Base-by-base conservation (phyloP, 2,797 vertebrate genomes). In the Morus bassanus region DNA sequence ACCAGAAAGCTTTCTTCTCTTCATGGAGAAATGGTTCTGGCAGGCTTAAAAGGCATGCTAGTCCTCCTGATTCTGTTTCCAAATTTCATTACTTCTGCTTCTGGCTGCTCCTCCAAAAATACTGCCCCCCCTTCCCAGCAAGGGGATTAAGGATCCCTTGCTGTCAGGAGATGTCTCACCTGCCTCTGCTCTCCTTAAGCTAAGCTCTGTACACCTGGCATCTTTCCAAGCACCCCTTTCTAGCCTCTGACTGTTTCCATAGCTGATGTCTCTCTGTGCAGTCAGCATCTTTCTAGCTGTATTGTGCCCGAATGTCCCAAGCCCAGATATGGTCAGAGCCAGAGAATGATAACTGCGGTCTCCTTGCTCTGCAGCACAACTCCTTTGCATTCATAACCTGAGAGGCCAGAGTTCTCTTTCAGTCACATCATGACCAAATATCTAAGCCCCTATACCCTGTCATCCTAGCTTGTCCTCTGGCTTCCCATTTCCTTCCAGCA, bases 1-100 rank as follows among this genome's bases (percentile, higher is more conserved):
- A 88, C 48, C 45, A 70, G 60, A 75, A 93, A 74, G 56, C n/a
- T 89, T 87, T 89, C 81, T 81, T 82, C 69, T 65, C 28, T 85
- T 95, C 67, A 54, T 5, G 10, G 9, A 56, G 30, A 95, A 76
- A 80, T 24, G 6, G 79, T 27, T 95, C 72, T 91, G 50, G 67
- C 5, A 76, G 39, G 24, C 35, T 82, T 72, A 43, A 78, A 92
- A 96, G 31, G n/a, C 43, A 69, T 28, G 41, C 25, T 23, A 41
- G 74, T 92, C 68, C n/a, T 53, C 37, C 41, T 0, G 0, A 31
- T 67, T 74, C 41, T 35, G n/a, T 33, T 86, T 64, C 61, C 46
- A 75, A 76, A 79, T 65, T 73, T 69, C 63, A 48, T 31, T 89
- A 87, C 46, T 87, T 61, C 33, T 63, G 50, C 35, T 93, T 72